phyloP scores from a whole-genome alignment of 2,113 vertebrate genomes.

The Oryzias melastigma region DNA sequence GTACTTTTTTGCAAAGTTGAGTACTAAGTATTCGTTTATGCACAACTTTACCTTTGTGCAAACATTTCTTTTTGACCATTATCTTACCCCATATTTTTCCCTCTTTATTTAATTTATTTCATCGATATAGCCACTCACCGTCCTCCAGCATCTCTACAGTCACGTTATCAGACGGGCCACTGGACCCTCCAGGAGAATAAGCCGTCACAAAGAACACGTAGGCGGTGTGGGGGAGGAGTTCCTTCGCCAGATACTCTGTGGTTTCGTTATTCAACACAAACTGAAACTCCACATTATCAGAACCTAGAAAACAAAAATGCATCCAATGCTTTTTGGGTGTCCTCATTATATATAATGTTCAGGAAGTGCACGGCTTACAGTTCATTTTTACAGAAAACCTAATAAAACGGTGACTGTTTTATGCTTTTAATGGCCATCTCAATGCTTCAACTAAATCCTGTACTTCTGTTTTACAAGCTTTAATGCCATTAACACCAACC shows the following conservation, averaged over 20 bases:
- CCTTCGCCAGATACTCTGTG: constrained; percentile 90
- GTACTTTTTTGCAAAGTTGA: too few relatives aligned
- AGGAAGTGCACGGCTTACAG: too few relatives aligned
- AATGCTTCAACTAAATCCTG: too few relatives aligned
- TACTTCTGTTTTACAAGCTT: too few relatives aligned
- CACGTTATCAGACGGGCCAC: constrained; percentile 83
- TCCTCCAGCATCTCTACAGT: constrained; percentile 90
- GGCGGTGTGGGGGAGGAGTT: constrained; percentile 89
- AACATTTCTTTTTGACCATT: background rate
- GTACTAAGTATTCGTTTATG: too few relatives aligned
- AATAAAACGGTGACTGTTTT: too few relatives aligned
- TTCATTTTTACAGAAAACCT: too few relatives aligned
- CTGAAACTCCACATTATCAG: constrained; percentile 92
- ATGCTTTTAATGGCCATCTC: too few relatives aligned
- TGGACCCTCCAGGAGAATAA: constrained; percentile 93
- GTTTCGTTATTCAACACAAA: constrained; percentile 98
- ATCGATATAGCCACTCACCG: constrained; percentile 73
- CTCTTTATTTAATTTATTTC: background rate
- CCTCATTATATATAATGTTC: background rate
- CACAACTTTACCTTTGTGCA: too few relatives aligned
- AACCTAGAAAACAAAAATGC: constrained; percentile 48
- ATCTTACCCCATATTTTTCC: constrained; percentile 1
- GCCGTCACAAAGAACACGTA: constrained; percentile 96
- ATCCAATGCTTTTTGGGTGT: background rate
- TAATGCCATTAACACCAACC: constrained; percentile 56